These are phyloP conservation scores for Microplitis mediator DNA, from an alignment of 1,140 invertebrate genomes.

Conservation along the genomic window DNA sequence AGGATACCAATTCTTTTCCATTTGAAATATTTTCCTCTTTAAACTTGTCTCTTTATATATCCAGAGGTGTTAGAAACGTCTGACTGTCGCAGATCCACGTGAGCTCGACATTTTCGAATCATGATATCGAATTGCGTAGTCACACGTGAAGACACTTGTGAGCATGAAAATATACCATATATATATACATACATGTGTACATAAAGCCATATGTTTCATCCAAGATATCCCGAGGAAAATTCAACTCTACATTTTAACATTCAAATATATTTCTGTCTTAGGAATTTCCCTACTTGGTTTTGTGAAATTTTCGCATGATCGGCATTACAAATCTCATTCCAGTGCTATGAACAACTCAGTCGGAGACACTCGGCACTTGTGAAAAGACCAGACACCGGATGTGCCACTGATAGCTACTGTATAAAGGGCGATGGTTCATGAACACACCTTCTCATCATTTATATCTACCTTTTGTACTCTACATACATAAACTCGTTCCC, in stretches of 20 bases:
- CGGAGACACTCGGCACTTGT: background rate
- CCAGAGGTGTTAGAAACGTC: background rate
- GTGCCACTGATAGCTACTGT: background rate
- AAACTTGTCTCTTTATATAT: slow-evolving; percentile 34
- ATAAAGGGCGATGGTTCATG: too few species aligned
- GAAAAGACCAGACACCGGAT: background rate
- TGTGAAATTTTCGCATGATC: slow-evolving; percentile 8
- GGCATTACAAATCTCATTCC: background rate
- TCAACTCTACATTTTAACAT: background rate
- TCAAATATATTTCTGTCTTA: background rate
- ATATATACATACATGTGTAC: background rate
- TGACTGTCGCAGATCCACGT: slow-evolving; percentile 10
- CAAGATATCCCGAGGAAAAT: background rate
- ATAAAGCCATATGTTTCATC: background rate
- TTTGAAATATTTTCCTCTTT: slow-evolving; percentile 33
- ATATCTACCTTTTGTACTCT: too few species aligned
- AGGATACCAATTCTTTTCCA: slow-evolving; percentile 9
- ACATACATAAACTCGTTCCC: too few species aligned
- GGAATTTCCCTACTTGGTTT: background rate
- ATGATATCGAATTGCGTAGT: slow-evolving; percentile 57
- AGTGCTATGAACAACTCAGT: too few species aligned
- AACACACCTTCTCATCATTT: too few species aligned
- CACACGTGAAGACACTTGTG: slow-evolving; percentile 47
- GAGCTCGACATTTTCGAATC: slow-evolving; percentile 26
- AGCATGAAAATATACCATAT: background rate